Evolutionary conservation across 23 tunicate genomes (phyloP).

Genomic region (Botrylloides violaceus): DNA sequence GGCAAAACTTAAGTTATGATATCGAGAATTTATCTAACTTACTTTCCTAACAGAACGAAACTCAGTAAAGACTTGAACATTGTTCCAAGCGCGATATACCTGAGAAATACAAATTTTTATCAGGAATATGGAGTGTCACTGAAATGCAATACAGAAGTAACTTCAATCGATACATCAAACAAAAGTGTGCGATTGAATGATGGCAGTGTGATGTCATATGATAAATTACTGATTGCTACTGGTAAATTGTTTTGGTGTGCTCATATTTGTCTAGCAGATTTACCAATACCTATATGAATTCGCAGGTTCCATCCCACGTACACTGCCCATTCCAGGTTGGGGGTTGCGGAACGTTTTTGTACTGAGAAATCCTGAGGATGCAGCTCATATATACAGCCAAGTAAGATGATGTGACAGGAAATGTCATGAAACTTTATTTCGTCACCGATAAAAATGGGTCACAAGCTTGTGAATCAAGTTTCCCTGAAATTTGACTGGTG

Average conservation of each 20-base stretch:
- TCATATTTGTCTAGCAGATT: too few relatives aligned
- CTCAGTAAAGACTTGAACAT: constrained; percentile 71
- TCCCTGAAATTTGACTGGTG: too few relatives aligned
- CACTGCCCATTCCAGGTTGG: constrained; percentile 87
- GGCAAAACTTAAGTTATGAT: too few relatives aligned
- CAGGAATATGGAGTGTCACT: constrained; percentile 42
- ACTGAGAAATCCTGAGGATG: constrained; percentile 68
- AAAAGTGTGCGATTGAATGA: constrained; percentile 48
- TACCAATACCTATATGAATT: too few relatives aligned
- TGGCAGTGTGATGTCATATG: constrained; percentile 36
- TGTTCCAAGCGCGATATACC: constrained; percentile 33
- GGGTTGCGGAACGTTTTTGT: constrained; percentile 60
- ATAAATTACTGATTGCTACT: constrained; percentile 69
- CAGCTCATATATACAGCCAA: constrained; percentile 29
- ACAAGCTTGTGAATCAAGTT: too few relatives aligned
- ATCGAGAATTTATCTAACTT: background rate
- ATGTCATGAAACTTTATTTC: too few relatives aligned
- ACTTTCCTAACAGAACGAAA: constrained; percentile 50
- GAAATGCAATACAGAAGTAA: constrained; percentile 28
- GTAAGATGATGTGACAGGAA: too few relatives aligned
- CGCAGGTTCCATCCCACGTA: constrained; percentile 65
- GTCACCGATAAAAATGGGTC: too few relatives aligned
- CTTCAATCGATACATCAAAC: constrained; percentile 25
- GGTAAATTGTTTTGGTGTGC: too few relatives aligned
- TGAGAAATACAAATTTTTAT: constrained; percentile 55